Evolutionary conservation across 2,113 vertebrate genomes (phyloP).

Genomic region (Procavia capensis): DNA sequence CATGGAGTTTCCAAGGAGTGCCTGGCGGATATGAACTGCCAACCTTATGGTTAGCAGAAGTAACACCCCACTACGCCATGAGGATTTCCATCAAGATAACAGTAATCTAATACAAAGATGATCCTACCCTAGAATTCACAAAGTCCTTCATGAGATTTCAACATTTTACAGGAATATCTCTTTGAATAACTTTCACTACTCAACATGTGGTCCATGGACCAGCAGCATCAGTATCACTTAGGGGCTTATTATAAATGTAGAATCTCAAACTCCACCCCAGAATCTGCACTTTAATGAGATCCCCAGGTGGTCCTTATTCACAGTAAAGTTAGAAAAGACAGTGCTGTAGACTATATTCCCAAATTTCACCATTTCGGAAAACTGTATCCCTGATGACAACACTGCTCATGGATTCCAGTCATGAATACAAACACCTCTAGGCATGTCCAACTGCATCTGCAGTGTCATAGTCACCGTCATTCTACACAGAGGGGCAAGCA

Average conservation of each 20-base stretch:
- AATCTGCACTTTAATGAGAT: neutral
- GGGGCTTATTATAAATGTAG: neutral
- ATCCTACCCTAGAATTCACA: neutral
- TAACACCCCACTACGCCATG: too few species aligned
- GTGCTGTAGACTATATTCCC: neutral
- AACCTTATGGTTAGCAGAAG: too few species aligned
- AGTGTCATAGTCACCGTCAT: neutral
- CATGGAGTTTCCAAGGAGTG: too few species aligned
- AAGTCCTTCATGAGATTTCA: neutral
- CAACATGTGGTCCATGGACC: neutral
- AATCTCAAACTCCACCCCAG: neutral
- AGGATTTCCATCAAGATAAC: neutral
- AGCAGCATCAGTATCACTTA: neutral
- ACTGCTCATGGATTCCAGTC: neutral
- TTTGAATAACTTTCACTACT: neutral
- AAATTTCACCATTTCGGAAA: constrained; percentile 46
- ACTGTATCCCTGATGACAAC: neutral
- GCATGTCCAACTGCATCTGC: neutral
- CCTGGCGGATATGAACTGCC: too few species aligned
- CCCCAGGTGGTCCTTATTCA: neutral
- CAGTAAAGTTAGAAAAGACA: neutral
- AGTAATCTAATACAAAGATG: neutral
- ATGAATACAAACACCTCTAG: neutral
- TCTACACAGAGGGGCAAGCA: neutral
- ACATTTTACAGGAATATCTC: neutral